phyloP scores from a whole-genome alignment of 2,888 invertebrate species.

The Eupithecia subumbrata region DNA sequence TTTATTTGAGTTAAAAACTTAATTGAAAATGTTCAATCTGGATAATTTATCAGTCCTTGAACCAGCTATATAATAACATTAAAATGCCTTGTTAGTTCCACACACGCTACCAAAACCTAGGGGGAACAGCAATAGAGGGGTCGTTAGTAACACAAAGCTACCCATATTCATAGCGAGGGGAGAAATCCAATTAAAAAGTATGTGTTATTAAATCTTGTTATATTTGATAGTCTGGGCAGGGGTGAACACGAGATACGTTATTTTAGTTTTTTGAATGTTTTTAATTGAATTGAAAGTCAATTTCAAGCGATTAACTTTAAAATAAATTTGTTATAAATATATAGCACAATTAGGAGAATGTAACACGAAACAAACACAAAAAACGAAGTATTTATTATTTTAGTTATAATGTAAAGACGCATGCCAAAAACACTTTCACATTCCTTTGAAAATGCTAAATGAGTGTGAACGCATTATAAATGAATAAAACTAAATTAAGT shows the following conservation, averaged over 20 bases:
- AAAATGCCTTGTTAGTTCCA: slow-evolving; percentile 11
- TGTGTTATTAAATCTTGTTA: slow-evolving; percentile 46
- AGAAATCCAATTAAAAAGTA: slow-evolving; percentile 42
- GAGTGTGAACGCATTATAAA: neutral
- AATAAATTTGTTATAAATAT: neutral
- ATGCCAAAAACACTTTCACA: slow-evolving; percentile 1
- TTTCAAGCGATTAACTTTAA: neutral
- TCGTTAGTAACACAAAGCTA: slow-evolving; percentile 37
- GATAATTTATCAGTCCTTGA: neutral
- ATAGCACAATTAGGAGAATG: neutral
- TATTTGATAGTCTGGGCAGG: slow-evolving; percentile 15
- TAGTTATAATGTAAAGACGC: neutral
- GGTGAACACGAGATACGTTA: slow-evolving; percentile 37
- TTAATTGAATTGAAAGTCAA: neutral
- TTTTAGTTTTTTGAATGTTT: slow-evolving; percentile 8
- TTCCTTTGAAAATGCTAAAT: neutral
- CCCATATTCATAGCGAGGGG: slow-evolving; percentile 36
- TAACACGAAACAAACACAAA: neutral
- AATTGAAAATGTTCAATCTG: neutral
- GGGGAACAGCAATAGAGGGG: slow-evolving; percentile 20
- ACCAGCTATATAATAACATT: neutral
- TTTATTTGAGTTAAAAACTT: neutral
- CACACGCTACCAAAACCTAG: slow-evolving; percentile 17
- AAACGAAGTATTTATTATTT: neutral
- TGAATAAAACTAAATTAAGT: slow-evolving; percentile 11